Evolutionary conservation across 2,113 vertebrate species (phyloP).

Genomic region (Osmerus eperlanus): DNA sequence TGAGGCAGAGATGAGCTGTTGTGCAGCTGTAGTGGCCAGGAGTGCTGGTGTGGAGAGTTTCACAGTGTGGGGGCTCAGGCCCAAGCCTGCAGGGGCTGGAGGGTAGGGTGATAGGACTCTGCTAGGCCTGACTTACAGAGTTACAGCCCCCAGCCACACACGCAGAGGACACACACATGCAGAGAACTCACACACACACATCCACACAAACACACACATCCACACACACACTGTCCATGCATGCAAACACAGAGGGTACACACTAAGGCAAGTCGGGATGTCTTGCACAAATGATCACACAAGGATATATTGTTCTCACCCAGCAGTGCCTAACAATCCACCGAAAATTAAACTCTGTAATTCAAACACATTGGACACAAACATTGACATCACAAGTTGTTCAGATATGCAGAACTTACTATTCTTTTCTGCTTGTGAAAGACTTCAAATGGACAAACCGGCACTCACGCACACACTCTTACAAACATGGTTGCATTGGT

Average conservation of each 20-base stretch:
- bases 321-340: background rate
- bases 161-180: background rate
- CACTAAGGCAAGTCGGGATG: no score
- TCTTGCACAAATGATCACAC: background rate
- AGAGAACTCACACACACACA: background rate
- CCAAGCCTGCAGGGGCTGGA: conserved; percentile 31
- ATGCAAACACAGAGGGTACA: background rate
- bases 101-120: conserved; percentile 23
- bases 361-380: background rate
- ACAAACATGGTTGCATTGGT: no score
- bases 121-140: conserved; percentile 13
- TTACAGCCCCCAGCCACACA: conserved; percentile 1
- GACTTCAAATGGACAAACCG: no score
- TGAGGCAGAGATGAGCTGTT: conserved; percentile 2
- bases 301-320: background rate
- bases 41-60: conserved; percentile 17
- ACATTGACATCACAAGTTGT: background rate
- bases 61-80: conserved; percentile 31
- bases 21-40: conserved; percentile 2
- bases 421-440: background rate
- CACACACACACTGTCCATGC: background rate
- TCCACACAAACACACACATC: conserved; percentile 2
- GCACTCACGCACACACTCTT: no score
- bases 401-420: background rate
- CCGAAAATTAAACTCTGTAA: background rate